A percentile compares a stretch with the other conserved stretches of the same genome.
These are phyloP conservation scores for Pinctada fucata DNA, from an alignment of 2,888 invertebrate species.

Conservation along the genomic window DNA sequence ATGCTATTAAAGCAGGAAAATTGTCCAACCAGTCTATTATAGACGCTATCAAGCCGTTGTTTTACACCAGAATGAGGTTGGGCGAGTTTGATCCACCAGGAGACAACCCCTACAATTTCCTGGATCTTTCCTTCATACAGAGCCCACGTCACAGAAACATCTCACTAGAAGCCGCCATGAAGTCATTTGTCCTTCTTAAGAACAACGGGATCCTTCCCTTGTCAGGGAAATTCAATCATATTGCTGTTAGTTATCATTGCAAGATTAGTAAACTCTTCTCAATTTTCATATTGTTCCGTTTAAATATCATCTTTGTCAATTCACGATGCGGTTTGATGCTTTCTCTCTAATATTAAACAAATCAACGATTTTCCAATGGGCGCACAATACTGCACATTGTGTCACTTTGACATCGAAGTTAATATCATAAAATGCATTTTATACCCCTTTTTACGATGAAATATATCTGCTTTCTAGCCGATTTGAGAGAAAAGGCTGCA, in stretches of 20 bases:
- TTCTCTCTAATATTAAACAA: too few species aligned
- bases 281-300: not conserved
- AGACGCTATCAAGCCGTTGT: constrained; percentile 52
- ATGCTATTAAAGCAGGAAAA: constrained; percentile 43
- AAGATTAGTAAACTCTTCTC: too few species aligned
- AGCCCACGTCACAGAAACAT: constrained; percentile 52
- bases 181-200: constrained; percentile 66
- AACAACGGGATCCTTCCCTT: constrained; percentile 54
- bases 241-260: constrained; percentile 40
- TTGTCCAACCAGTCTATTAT: constrained; percentile 37
- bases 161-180: constrained; percentile 58
- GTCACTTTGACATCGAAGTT: too few species aligned
- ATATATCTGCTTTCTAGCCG: too few species aligned
- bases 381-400: too few species aligned
- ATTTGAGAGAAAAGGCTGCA: too few species aligned
- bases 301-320: too few species aligned
- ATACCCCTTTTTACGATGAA: too few species aligned
- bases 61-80: constrained; percentile 60
- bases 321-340: too few species aligned
- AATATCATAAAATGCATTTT: too few species aligned
- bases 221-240: constrained; percentile 24
- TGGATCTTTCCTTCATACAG: constrained; percentile 44
- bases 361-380: too few species aligned
- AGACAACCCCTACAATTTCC: constrained; percentile 45
- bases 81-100: constrained; percentile 62